Conservation (phyloP, 2,113 vertebrate species). For the Lepisosteus osseus region DNA sequence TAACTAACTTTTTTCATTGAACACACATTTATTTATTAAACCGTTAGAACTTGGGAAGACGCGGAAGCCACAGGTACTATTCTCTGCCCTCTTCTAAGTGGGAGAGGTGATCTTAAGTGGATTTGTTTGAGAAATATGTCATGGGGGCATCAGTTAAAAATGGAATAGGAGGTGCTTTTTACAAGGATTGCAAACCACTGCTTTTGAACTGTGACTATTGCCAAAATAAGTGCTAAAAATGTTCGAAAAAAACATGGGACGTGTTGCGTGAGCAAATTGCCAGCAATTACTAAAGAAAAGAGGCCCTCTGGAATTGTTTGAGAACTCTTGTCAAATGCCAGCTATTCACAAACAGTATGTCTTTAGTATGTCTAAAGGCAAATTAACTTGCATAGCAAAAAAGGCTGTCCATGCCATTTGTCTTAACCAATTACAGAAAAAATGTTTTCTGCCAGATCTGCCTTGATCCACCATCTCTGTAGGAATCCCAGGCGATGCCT, state of each 20-base stretch:
- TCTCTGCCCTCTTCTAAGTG: neutral
- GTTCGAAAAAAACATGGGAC: neutral
- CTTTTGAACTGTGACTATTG: slow-evolving; percentile 16
- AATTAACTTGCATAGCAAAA: slow-evolving; percentile 60
- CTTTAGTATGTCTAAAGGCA: slow-evolving; percentile 47
- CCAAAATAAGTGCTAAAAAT: slow-evolving; percentile 26
- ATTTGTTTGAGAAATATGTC: slow-evolving; percentile 34
- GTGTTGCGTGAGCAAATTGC: slow-evolving; percentile 65
- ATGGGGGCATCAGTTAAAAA: slow-evolving; percentile 31
- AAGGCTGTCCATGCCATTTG: slow-evolving; percentile 22
- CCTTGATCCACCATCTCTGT: too few relatives aligned
- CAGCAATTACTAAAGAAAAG: slow-evolving; percentile 61
- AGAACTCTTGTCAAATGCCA: slow-evolving; percentile 60
- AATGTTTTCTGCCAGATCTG: slow-evolving; percentile 5
- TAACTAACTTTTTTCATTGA: too few relatives aligned
- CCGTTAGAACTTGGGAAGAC: too few relatives aligned
- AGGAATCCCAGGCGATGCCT: too few relatives aligned
- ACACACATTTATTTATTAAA: too few relatives aligned
- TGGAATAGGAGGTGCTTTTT: slow-evolving; percentile 32
- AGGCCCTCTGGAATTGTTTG: slow-evolving; percentile 54
- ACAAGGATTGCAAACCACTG: slow-evolving; percentile 42
- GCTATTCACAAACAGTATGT: slow-evolving; percentile 57
- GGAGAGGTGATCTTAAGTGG: slow-evolving; percentile 21
- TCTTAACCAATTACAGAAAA: slow-evolving; percentile 9
- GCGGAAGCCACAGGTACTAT: neutral